These are phyloP conservation scores for Seira musarum DNA, from an alignment of 2,888 invertebrate species.

Conservation along the genomic window DNA sequence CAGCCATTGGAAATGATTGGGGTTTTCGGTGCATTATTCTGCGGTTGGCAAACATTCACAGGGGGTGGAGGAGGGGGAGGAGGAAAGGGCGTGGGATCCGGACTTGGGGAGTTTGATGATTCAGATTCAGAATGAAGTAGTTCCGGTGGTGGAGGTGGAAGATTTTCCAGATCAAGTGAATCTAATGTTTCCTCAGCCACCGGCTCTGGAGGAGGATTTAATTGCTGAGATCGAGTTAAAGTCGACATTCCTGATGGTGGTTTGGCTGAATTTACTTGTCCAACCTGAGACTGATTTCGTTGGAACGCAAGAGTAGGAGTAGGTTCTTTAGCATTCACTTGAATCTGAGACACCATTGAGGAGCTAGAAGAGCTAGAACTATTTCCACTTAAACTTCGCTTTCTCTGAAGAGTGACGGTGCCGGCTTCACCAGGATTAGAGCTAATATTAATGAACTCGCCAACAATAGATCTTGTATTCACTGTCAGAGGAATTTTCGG, in stretches of 20 bases:
- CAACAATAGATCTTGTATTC: conserved; percentile 85
- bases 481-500: conserved; percentile 92
- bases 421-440: conserved; percentile 68
- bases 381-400: conserved; percentile 67
- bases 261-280: conserved; percentile 37
- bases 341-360: conserved; percentile 65
- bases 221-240: conserved; percentile 38
- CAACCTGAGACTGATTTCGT: conserved; percentile 33
- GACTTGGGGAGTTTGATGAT: conserved; percentile 56
- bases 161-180: conserved; percentile 64
- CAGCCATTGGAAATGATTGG: conserved; percentile 43
- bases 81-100: conserved; percentile 77
- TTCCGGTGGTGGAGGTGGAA: conserved; percentile 71
- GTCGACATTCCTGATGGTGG: conserved; percentile 46
- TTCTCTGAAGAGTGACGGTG: conserved; percentile 68
- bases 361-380: conserved; percentile 63
- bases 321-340: conserved; percentile 42
- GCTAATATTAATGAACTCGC: conserved; percentile 85
- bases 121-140: conserved; percentile 65
- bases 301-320: conserved; percentile 24
- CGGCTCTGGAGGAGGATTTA: conserved; percentile 81
- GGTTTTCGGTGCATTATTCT: conserved; percentile 47
- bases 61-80: conserved; percentile 75
- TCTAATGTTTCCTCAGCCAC: conserved; percentile 62
- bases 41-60: conserved; percentile 78